Conservation (phyloP, 2,888 invertebrate genomes). For the Eurytoma adleriae region DNA sequence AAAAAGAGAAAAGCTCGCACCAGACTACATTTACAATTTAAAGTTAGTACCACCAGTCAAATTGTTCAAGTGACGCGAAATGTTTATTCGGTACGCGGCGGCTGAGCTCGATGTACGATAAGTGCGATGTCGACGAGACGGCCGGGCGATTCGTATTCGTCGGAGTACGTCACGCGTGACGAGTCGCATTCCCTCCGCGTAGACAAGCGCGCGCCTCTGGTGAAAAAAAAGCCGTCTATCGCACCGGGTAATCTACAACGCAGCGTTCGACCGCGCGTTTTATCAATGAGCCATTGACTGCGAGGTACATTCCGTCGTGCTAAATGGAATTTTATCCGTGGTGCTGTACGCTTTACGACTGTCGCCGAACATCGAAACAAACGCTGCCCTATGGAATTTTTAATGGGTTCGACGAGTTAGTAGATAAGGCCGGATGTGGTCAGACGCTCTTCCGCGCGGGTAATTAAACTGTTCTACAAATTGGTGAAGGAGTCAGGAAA, state of each 20-base stretch:
- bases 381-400: neutral
- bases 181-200: conserved; percentile 23
- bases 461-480: too few relatives aligned
- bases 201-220: neutral
- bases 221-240: conserved; percentile 25
- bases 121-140: too few relatives aligned
- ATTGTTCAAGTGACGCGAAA: too few relatives aligned
- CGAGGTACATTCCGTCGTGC: neutral
- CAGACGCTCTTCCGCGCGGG: neutral
- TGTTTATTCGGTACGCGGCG: too few relatives aligned
- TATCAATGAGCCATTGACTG: conserved; percentile 31
- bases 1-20: too few relatives aligned
- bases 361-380: too few relatives aligned
- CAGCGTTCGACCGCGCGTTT: neutral
- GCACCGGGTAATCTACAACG: conserved; percentile 16
- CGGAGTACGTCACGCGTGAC: too few relatives aligned
- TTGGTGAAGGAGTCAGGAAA: too few relatives aligned
- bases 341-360: neutral
- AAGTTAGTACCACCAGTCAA: too few relatives aligned
- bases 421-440: neutral
- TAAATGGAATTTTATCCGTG: neutral
- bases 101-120: too few relatives aligned
- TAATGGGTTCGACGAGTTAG: neutral
- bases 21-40: too few relatives aligned
- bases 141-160: too few relatives aligned